Evolutionary conservation across 2,888 invertebrate genomes (phyloP).

Genomic region (Nymphalis c-album): DNA sequence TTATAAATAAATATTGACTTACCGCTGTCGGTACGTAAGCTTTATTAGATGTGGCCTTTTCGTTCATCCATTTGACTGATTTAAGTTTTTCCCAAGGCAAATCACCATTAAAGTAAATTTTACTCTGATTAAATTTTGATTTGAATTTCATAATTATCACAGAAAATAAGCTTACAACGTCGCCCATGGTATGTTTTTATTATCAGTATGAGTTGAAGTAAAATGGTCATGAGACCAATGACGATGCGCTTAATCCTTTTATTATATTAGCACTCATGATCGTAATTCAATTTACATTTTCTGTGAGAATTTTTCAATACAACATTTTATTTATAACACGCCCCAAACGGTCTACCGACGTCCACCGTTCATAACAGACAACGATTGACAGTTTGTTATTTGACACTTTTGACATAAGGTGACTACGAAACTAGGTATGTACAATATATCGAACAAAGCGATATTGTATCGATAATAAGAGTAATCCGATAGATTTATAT

Average conservation of each 20-base stretch:
- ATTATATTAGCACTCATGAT: conserved; percentile 62
- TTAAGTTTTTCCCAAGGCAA: conserved; percentile 73
- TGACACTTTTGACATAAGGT: conserved; percentile 2
- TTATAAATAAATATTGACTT: conserved; percentile 19
- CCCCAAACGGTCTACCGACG: conserved; percentile 45
- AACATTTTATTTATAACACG: conserved; percentile 32
- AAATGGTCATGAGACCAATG: conserved; percentile 71
- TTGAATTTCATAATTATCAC: conserved; percentile 79
- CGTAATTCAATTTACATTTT: conserved; percentile 66
- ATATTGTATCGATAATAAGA: neutral
- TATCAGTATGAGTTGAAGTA: conserved; percentile 49
- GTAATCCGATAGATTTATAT: no score
- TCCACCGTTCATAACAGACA: conserved; percentile 46
- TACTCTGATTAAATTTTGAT: conserved; percentile 77
- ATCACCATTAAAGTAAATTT: conserved; percentile 72
- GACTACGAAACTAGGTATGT: neutral
- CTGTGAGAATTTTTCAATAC: conserved; percentile 43
- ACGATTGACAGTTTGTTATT: conserved; percentile 12
- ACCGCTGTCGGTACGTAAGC: conserved; percentile 92
- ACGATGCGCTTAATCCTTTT: conserved; percentile 54
- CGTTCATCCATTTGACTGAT: conserved; percentile 89
- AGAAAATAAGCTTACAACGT: conserved; percentile 77
- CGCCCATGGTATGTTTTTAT: conserved; percentile 59
- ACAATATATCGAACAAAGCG: neutral
- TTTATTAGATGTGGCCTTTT: conserved; percentile 85